phyloP scores from a whole-genome alignment of 2,113 vertebrate genomes.

The Melanerpes formicivorus region DNA sequence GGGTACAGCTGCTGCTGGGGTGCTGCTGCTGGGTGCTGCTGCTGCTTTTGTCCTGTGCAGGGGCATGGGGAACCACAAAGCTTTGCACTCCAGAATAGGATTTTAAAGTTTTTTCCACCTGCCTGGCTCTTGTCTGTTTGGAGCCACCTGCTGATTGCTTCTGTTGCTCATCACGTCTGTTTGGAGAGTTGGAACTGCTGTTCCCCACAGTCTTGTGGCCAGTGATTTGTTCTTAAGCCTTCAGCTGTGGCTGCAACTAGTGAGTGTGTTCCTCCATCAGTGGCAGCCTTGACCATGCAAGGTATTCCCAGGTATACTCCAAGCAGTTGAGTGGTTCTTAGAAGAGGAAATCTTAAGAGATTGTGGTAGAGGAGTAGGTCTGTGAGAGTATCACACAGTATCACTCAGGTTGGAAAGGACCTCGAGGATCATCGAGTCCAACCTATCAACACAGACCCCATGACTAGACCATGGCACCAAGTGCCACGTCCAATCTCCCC shows the following conservation, averaged over 20 bases:
- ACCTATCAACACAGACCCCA: no score
- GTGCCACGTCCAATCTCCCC: no score
- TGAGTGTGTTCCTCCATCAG: accelerated
- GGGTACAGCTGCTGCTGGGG: no score
- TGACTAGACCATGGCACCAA: no score
- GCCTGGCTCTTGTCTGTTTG: not conserved
- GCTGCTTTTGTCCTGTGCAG: not conserved
- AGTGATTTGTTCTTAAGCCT: not conserved
- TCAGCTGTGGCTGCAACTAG: not conserved
- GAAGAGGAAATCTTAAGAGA: not conserved
- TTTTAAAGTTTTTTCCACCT: not conserved
- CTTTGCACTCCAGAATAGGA: accelerated
- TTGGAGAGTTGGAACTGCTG: not conserved
- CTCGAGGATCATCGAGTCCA: no score
- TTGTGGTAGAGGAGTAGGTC: not conserved
- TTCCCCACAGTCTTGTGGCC: not conserved
- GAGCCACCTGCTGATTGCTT: not conserved
- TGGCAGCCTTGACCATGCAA: not conserved
- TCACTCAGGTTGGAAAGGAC: no score
- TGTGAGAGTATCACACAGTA: not conserved
- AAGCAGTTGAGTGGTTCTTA: not conserved
- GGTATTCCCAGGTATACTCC: not conserved
- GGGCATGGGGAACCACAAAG: not conserved
- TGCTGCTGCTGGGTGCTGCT: not conserved
- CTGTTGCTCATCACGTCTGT: not conserved